These are phyloP conservation scores for Cheilosia variabilis DNA, from an alignment of 2,888 invertebrate genomes.

Conservation along the genomic window DNA sequence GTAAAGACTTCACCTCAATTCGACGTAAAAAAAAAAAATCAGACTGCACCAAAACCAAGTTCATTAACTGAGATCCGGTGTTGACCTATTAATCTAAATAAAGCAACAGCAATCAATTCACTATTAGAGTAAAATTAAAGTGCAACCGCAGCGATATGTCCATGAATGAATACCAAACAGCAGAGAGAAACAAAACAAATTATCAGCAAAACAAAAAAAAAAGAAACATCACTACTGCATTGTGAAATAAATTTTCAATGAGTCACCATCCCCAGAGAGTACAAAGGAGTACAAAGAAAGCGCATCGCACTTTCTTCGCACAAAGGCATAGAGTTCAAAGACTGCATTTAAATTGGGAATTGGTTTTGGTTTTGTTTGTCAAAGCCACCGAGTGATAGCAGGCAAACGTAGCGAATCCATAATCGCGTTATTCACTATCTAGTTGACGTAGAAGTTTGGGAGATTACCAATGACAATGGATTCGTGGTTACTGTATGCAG, in stretches of 20 bases:
- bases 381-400: neutral
- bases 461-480: neutral
- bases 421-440: neutral
- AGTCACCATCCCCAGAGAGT: conserved; percentile 28
- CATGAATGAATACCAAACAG: neutral
- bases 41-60: neutral
- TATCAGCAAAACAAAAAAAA: neutral
- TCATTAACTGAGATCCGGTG: neutral
- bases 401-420: neutral
- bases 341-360: neutral
- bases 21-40: neutral
- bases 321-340: conserved; percentile 32
- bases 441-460: neutral
- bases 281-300: conserved; percentile 27
- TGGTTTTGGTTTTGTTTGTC: neutral
- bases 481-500: too few relatives aligned
- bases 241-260: conserved; percentile 14
- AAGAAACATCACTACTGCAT: neutral
- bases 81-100: conserved; percentile 1
- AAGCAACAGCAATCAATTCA: neutral
- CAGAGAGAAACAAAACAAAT: neutral
- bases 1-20: too few relatives aligned
- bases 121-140: neutral
- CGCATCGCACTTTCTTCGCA: conserved; percentile 44
- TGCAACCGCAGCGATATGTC: neutral